Conservation (phyloP, 1,140 invertebrate species). For the Bombyx mori region DNA sequence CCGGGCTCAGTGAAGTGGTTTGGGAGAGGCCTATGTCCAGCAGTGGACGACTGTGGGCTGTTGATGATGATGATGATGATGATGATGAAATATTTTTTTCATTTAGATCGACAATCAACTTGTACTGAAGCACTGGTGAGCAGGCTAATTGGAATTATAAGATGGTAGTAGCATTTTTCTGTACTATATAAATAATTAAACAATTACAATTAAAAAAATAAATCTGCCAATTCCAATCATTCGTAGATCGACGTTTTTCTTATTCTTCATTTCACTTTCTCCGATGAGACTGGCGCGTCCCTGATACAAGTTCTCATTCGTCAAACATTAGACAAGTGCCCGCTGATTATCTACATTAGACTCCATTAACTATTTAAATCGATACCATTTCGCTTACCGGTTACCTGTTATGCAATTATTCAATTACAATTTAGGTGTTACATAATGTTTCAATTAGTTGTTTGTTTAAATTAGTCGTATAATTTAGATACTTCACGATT, state of each 20-base stretch:
- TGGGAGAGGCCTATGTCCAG: too few species aligned
- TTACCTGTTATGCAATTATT: conserved; percentile 47
- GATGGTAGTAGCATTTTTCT: too few species aligned
- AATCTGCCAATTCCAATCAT: background rate
- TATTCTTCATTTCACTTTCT: conserved; percentile 52
- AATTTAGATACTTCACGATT: conserved; percentile 1
- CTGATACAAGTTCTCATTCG: conserved; percentile 48
- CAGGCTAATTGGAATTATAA: too few species aligned
- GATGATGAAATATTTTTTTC: too few species aligned
- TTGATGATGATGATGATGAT: too few species aligned
- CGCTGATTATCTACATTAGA: conserved; percentile 56
- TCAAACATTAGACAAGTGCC: conserved; percentile 53
- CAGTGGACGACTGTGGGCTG: too few species aligned
- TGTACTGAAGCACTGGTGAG: too few species aligned
- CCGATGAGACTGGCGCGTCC: conserved; percentile 51
- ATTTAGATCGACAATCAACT: too few species aligned
- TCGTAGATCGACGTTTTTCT: background rate
- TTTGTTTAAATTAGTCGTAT: conserved; percentile 8
- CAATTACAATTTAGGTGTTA: conserved; percentile 17
- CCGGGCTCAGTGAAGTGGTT: too few species aligned
- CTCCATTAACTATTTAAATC: conserved; percentile 59
- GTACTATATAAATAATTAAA: background rate
- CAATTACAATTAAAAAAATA: background rate
- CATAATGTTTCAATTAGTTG: conserved; percentile 6
- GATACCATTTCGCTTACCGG: conserved; percentile 49